Conservation (phyloP, 2,113 vertebrate genomes). For the Cepphus grylle region DNA sequence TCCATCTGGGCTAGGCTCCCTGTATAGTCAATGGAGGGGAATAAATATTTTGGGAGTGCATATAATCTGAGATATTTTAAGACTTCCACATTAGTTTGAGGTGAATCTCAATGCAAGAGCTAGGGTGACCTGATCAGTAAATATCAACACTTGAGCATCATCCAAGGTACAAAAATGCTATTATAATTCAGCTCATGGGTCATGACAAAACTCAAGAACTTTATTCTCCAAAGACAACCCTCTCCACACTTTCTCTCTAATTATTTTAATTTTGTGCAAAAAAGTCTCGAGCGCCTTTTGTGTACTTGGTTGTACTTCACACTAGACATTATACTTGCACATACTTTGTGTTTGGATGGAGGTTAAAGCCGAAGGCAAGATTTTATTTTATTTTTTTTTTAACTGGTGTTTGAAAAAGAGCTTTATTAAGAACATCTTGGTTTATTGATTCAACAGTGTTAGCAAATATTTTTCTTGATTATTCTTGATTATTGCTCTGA, state of each 20-base stretch:
- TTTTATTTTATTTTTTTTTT: not conserved
- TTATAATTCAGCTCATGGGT: not conserved
- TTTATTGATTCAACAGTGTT: not conserved
- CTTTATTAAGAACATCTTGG: not conserved
- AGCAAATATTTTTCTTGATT: not conserved
- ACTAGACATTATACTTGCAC: fast-evolving
- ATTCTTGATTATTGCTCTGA: not conserved
- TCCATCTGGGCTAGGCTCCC: not conserved
- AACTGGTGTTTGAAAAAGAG: not conserved
- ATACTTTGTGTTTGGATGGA: not conserved
- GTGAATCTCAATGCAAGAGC: not conserved
- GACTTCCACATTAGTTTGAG: not conserved
- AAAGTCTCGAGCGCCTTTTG: not conserved
- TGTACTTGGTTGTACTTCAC: not conserved
- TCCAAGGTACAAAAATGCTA: not conserved
- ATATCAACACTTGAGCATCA: not conserved
- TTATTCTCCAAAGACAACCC: not conserved
- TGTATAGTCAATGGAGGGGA: not conserved
- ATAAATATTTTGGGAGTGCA: not conserved
- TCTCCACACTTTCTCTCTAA: not conserved
- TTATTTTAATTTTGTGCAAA: not conserved
- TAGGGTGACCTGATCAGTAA: not conserved
- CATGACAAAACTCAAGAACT: not conserved
- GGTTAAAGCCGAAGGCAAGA: not conserved
- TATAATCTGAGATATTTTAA: not conserved